Percentiles rank a stretch among this genome's conserved stretches.
Conservation (phyloP, 2,113 vertebrate species). For the Pteropus alecto region DNA sequence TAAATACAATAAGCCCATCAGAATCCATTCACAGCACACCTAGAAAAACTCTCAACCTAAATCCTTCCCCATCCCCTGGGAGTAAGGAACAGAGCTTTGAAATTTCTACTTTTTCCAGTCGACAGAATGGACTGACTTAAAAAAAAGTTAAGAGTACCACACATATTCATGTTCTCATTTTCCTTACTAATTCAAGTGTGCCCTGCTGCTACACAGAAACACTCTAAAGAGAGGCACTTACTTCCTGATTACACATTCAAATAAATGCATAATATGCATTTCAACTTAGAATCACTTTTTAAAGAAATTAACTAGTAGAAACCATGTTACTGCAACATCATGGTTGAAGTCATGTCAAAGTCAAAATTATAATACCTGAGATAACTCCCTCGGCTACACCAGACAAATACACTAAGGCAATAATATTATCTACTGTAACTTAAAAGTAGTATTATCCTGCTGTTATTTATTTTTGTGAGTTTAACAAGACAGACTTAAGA, state of each 20-base stretch:
- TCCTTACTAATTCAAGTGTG: slow-evolving; percentile 75
- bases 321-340: slow-evolving; percentile 56
- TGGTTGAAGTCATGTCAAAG: slow-evolving; percentile 50
- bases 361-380: slow-evolving; percentile 51
- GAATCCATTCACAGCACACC: slow-evolving; percentile 4
- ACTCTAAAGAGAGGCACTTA: slow-evolving; percentile 74
- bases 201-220: slow-evolving; percentile 75
- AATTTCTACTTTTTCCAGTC: slow-evolving; percentile 51
- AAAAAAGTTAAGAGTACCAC: slow-evolving; percentile 56
- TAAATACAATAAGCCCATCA: slow-evolving; percentile 15
- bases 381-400: slow-evolving; percentile 21
- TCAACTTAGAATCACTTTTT: slow-evolving; percentile 67
- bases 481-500: slow-evolving; percentile 34
- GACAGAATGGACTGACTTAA: slow-evolving; percentile 29
- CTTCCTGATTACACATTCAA: slow-evolving; percentile 78
- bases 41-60: slow-evolving; percentile 17
- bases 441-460: background rate
- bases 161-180: slow-evolving; percentile 75
- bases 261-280: slow-evolving; percentile 76
- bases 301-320: slow-evolving; percentile 71
- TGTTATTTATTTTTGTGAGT: slow-evolving; percentile 39
- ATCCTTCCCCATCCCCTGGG: background rate
- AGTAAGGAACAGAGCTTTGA: background rate
- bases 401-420: slow-evolving; percentile 19
- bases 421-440: slow-evolving; percentile 20